Percentiles rank a stretch among this genome's conserved stretches.
phyloP scores from a whole-genome alignment of 2,797 vertebrate genomes.

The Threskiornis aethiopicus region DNA sequence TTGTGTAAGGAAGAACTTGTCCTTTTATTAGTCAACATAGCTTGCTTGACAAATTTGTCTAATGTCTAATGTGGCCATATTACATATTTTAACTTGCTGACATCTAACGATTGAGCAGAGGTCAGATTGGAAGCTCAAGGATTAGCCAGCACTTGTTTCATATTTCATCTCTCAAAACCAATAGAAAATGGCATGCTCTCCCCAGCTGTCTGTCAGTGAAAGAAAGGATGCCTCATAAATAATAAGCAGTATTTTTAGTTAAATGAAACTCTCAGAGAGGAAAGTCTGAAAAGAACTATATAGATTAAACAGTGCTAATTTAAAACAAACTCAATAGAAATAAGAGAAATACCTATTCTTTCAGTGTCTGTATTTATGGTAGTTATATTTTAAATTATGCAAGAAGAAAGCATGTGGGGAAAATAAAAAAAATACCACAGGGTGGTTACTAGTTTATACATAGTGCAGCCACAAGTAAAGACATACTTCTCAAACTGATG shows the following conservation, averaged over 20 bases:
- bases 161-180: constrained; percentile 45
- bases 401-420: background rate
- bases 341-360: background rate
- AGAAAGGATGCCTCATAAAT: background rate
- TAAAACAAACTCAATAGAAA: background rate
- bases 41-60: constrained; percentile 17
- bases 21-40: constrained; percentile 11
- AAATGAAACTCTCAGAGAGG: background rate
- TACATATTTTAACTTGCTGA: constrained; percentile 37
- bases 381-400: background rate
- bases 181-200: background rate
- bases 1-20: constrained; percentile 24
- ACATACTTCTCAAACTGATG: background rate
- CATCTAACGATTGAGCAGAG: background rate
- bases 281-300: background rate
- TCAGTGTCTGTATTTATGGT: background rate
- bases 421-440: background rate
- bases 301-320: background rate
- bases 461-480: background rate
- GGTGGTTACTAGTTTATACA: background rate
- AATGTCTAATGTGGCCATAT: background rate
- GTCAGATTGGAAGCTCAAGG: constrained; percentile 46
- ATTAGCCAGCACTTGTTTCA: constrained; percentile 37
- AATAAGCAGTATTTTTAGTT: background rate
- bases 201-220: background rate